Percentiles rank a stretch among this genome's conserved stretches.
phyloP scores from a whole-genome alignment of 2,888 invertebrate genomes.

The Ophonus ardosiacus region DNA sequence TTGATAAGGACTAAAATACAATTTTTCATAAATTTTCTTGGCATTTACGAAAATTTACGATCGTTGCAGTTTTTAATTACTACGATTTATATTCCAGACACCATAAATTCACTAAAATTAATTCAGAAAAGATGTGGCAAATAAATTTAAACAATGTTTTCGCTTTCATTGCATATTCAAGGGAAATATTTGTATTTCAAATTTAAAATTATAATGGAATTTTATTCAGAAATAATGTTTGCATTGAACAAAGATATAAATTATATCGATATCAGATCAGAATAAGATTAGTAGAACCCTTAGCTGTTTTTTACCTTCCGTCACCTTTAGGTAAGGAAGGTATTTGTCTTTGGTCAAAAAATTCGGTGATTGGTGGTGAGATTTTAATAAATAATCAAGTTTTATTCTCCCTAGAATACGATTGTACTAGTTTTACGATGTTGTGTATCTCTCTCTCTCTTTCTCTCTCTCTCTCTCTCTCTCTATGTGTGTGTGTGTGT shows the following conservation, averaged over 20 bases:
- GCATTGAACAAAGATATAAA: background rate
- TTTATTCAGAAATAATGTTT: background rate
- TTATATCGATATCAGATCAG: background rate
- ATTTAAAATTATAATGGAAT: conserved; percentile 20
- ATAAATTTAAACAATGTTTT: conserved; percentile 46
- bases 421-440: no score
- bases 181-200: conserved; percentile 41
- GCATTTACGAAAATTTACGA: conserved; percentile 44
- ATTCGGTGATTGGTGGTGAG: no score
- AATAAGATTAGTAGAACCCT: no score
- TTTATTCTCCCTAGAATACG: no score
- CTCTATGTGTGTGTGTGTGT: no score
- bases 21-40: conserved; percentile 48
- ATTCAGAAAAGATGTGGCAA: conserved; percentile 42
- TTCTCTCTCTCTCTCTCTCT: no score
- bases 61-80: conserved; percentile 56
- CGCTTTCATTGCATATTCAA: conserved; percentile 51
- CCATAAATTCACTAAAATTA: conserved; percentile 52
- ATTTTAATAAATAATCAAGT: no score
- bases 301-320: no score
- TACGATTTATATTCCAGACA: conserved; percentile 41
- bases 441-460: no score
- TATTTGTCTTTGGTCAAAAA: no score
- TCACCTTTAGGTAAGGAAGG: no score
- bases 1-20: conserved; percentile 8